Conservation (phyloP, 2,888 invertebrate genomes). For the Oligia fasciuncula region DNA sequence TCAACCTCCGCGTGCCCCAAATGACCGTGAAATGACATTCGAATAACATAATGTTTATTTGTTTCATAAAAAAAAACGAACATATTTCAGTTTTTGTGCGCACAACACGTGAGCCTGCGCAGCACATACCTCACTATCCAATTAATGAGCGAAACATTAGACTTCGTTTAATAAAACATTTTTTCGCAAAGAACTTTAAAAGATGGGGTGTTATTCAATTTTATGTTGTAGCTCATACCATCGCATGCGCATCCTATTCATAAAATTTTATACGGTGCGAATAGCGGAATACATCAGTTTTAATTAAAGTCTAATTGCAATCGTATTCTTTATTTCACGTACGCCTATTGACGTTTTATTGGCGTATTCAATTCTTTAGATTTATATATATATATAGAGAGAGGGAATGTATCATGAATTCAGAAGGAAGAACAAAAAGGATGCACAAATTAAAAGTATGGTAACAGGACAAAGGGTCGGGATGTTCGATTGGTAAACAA, state of each 20-base stretch:
- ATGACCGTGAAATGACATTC: constrained; percentile 84
- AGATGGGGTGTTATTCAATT: constrained; percentile 70
- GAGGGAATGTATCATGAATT: constrained; percentile 58
- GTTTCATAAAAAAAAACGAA: constrained; percentile 48
- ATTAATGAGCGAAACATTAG: constrained; percentile 69
- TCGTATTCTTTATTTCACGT: constrained; percentile 62
- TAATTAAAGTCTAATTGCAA: constrained; percentile 74
- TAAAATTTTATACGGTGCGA: constrained; percentile 69
- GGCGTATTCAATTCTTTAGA: constrained; percentile 54
- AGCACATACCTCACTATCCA: constrained; percentile 63
- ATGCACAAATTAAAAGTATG: constrained; percentile 74
- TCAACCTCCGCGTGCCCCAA: constrained; percentile 69
- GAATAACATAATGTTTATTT: constrained; percentile 63
- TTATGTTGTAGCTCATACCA: constrained; percentile 63
- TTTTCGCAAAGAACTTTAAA: constrained; percentile 69
- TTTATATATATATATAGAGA: constrained; percentile 6
- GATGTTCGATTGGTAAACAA: constrained; percentile 79
- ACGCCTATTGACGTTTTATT: constrained; percentile 60
- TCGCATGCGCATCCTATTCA: constrained; percentile 69
- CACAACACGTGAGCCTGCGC: constrained; percentile 67
- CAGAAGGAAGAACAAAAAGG: constrained; percentile 61
- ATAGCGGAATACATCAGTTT: constrained; percentile 70
- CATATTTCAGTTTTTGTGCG: constrained; percentile 69
- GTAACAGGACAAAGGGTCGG: constrained; percentile 74
- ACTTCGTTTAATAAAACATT: constrained; percentile 67